Conservation (phyloP, 2,888 invertebrate species). For the Catocala sponsa region DNA sequence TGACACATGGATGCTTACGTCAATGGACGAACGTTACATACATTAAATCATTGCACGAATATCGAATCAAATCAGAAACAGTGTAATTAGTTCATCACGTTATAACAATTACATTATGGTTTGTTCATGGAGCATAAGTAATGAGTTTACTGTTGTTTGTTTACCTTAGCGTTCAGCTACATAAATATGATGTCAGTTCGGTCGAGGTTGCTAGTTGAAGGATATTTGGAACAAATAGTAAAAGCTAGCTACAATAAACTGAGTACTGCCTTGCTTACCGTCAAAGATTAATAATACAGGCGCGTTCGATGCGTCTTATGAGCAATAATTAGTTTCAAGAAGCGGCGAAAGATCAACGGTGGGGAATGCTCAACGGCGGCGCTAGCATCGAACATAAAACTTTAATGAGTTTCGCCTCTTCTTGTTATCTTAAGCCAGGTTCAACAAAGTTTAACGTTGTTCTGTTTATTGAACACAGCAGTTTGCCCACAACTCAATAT, state of each 20-base stretch:
- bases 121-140: too few species aligned
- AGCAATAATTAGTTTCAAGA: slow-evolving; percentile 65
- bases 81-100: too few species aligned
- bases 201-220: too few species aligned
- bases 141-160: too few species aligned
- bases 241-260: background rate
- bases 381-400: slow-evolving; percentile 75
- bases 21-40: too few species aligned
- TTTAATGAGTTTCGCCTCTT: slow-evolving; percentile 83
- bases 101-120: too few species aligned
- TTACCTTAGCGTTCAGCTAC: too few species aligned
- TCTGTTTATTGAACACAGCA: slow-evolving; percentile 76
- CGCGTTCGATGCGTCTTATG: slow-evolving; percentile 20
- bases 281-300: slow-evolving; percentile 22
- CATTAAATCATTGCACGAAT: too few species aligned
- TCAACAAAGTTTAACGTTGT: slow-evolving; percentile 71
- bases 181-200: too few species aligned
- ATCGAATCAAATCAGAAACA: too few species aligned
- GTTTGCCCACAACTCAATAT: slow-evolving; percentile 69
- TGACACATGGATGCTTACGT: too few species aligned
- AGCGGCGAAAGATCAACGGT: slow-evolving; percentile 70
- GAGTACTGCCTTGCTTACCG: background rate
- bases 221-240: background rate
- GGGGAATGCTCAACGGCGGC: slow-evolving; percentile 45
- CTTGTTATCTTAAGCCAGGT: slow-evolving; percentile 79